Percentiles rank a stretch among this genome's conserved stretches.
Conservation (phyloP, 2,113 vertebrate genomes). For the Sturnira hondurensis region DNA sequence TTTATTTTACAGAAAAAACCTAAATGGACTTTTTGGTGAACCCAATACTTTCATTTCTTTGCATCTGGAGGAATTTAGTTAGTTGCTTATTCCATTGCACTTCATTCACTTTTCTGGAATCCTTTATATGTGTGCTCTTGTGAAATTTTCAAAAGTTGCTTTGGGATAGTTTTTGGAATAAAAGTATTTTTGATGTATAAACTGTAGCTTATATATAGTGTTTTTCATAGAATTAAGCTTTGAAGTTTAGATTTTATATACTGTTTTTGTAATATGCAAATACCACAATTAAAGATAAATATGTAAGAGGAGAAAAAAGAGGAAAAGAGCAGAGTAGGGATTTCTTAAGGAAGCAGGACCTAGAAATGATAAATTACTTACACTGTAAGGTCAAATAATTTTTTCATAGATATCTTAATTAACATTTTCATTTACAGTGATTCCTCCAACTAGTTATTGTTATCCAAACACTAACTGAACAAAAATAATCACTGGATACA, state of each 20-base stretch:
- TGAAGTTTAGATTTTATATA: neutral
- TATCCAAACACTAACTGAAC: neutral
- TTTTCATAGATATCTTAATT: neutral
- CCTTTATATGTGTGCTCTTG: neutral
- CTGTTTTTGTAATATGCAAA: neutral
- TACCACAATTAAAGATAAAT: constrained; percentile 1
- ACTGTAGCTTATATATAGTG: neutral
- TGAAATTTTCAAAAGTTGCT: neutral
- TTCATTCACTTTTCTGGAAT: neutral
- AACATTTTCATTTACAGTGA: neutral
- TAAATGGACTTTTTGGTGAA: no score
- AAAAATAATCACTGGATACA: neutral
- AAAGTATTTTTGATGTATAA: neutral
- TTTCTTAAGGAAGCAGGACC: neutral
- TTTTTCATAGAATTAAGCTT: neutral
- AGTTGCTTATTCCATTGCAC: neutral
- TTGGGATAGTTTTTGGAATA: neutral
- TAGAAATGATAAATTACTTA: neutral
- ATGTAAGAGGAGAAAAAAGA: neutral
- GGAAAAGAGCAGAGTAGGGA: neutral
- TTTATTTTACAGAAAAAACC: no score
- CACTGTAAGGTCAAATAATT: neutral
- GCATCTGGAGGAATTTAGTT: neutral
- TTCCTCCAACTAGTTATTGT: neutral
- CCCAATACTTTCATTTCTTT: neutral